Base-by-base conservation (phyloP, 2,113 vertebrate species). In the Sturnira hondurensis region DNA sequence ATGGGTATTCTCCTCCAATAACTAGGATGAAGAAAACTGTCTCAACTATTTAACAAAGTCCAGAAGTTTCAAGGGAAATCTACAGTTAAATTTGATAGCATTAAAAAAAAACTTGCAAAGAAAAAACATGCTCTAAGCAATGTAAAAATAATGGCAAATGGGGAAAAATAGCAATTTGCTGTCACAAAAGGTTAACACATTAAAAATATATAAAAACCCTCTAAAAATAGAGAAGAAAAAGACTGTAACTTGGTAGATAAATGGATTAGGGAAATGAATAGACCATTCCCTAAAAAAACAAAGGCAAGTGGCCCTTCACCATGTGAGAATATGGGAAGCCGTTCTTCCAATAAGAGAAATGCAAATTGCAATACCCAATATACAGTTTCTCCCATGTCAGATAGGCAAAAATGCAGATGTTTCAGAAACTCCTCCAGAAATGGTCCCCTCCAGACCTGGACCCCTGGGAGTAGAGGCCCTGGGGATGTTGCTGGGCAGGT, bases 151-250 rank as follows among this genome's bases (percentile, higher is more conserved):
- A 52, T 61, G 43, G 86, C n/a, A 74, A 76, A 11, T 73, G 7
- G 16, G 41, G 17, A 92, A 93, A 52, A 41, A 14, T 88, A 77
- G 22, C 17, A 47, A 82, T 36, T 87, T 95, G 93, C 50, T 77
- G 82, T 90, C 28, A 36, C 67, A 91, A 78, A 94, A 95, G 92
- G 88, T 90, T 89, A 82, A 67, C 47, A 22, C 68, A 26, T 73
- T 71, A 95, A 96, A 91, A 96, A 91, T 96, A 96, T 92, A 78
- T 73, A 94, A 97, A 95, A 58, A 95, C 52, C 14, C 50, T 92
- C 96, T 97, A 96, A 97, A 97, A 97, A 92, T 96, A 97, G 94
- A 95, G n/a, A 92, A 95, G 54, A 95, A 93, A 91, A 83, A 92
- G 78, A 73, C 41, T 67, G 31, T 45, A 73, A 80, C 41, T 93